Evolutionary conservation across 2,797 vertebrate species (phyloP).

Genomic region (Schizopygopsis malacanthus): DNA sequence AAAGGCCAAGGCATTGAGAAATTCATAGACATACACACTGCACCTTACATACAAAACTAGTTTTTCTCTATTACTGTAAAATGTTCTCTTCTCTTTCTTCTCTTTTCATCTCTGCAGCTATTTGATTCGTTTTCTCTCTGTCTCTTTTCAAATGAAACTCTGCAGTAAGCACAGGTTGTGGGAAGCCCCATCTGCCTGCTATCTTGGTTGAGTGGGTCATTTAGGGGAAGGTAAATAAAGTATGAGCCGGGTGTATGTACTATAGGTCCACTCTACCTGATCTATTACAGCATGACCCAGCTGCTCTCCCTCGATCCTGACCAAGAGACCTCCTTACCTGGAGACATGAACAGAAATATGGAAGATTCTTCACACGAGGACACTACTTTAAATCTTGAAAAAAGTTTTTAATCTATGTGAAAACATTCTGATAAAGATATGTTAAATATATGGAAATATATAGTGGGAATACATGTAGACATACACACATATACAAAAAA

Average conservation of each 20-base stretch:
- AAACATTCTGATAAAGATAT: not conserved
- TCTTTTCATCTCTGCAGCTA: slow-evolving; percentile 1
- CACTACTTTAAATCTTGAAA: not conserved
- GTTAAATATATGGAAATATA: too few relatives aligned
- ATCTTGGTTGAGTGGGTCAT: slow-evolving; percentile 22
- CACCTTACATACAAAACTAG: not conserved
- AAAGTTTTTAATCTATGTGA: not conserved
- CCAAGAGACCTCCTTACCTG: slow-evolving; percentile 3
- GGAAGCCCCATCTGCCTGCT: not conserved
- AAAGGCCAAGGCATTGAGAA: too few relatives aligned
- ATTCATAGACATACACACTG: slow-evolving; percentile 15
- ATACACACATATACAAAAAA: not conserved
- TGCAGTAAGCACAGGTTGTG: not conserved
- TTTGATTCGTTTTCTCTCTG: not conserved
- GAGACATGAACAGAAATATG: slow-evolving; percentile 21
- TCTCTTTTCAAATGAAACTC: not conserved
- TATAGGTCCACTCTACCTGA: slow-evolving; percentile 6
- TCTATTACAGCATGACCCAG: slow-evolving; percentile 19
- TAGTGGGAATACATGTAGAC: too few relatives aligned
- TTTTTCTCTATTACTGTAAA: not conserved
- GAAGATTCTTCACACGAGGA: not conserved
- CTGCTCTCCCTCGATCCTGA: slow-evolving; percentile 3
- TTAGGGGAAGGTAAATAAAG: slow-evolving; percentile 27
- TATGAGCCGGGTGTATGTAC: not conserved
- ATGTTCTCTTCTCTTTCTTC: not conserved